Conservation (phyloP, 1,140 invertebrate species). For the Anastrepha obliqua region DNA sequence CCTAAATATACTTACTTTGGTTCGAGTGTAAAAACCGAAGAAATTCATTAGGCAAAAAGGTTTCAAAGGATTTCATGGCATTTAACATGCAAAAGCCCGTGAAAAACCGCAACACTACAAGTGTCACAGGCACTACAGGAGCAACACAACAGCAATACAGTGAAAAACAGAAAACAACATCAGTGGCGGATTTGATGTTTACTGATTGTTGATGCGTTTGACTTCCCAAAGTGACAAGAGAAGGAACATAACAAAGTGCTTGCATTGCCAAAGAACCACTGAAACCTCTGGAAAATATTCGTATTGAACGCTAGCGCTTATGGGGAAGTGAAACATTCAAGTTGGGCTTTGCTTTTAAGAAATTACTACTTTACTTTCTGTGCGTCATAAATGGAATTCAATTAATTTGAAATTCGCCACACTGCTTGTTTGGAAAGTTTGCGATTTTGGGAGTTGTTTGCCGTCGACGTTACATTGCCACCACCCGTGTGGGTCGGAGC, state of each 20-base stretch:
- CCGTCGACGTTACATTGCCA: not conserved
- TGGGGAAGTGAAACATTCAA: not conserved
- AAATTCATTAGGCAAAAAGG: slow-evolving; percentile 52
- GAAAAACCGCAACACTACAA: slow-evolving; percentile 47
- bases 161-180: not conserved
- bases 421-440: not conserved
- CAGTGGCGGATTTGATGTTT: slow-evolving; percentile 1
- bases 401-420: slow-evolving; percentile 50
- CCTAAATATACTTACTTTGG: too few species aligned
- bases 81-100: slow-evolving; percentile 48
- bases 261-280: not conserved
- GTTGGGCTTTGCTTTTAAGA: slow-evolving; percentile 36
- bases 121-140: not conserved
- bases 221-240: slow-evolving; percentile 43
- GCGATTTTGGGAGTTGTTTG: not conserved
- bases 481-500: not conserved
- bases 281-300: not conserved
- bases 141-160: not conserved
- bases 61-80: slow-evolving; percentile 46
- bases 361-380: slow-evolving; percentile 1
- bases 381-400: slow-evolving; percentile 48
- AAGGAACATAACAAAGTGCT: not conserved
- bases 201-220: slow-evolving; percentile 42
- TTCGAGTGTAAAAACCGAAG: slow-evolving; percentile 31
- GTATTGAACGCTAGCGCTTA: not conserved